Evolutionary conservation across 2,888 invertebrate species (phyloP).

Genomic region (Falcaria lacertinaria): DNA sequence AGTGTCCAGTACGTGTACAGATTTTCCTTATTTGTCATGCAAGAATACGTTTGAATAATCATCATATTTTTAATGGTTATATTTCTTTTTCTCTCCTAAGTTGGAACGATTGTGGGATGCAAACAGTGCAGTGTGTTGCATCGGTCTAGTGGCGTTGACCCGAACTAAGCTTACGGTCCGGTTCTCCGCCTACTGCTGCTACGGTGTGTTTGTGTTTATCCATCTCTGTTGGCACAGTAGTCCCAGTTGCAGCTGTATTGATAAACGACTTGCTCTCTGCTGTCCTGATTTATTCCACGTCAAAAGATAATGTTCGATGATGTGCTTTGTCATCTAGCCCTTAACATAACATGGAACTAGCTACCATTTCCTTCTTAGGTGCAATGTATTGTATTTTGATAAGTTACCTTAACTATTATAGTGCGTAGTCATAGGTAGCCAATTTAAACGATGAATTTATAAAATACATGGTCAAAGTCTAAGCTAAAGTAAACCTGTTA

Average conservation of each 20-base stretch:
- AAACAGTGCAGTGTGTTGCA: conserved; percentile 16
- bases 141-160: conserved; percentile 52
- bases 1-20: neutral
- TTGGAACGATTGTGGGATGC: conserved; percentile 7
- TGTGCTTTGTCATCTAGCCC: neutral
- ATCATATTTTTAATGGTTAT: neutral
- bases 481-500: too few species aligned
- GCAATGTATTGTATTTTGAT: neutral
- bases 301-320: conserved; percentile 17
- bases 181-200: conserved; percentile 32
- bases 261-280: conserved; percentile 26
- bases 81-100: neutral
- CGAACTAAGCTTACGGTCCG: conserved; percentile 57
- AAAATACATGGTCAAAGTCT: too few species aligned
- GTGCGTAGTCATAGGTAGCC: too few species aligned
- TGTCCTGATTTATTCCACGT: conserved; percentile 23
- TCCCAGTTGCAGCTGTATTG: conserved; percentile 38
- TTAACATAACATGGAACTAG: neutral
- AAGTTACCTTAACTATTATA: too few species aligned
- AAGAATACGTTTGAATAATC: neutral
- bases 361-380: neutral
- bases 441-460: too few species aligned
- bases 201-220: conserved; percentile 33
- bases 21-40: neutral
- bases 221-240: conserved; percentile 35